Conservation (phyloP, 2,797 vertebrate genomes). For the Sebastes iracundus region DNA sequence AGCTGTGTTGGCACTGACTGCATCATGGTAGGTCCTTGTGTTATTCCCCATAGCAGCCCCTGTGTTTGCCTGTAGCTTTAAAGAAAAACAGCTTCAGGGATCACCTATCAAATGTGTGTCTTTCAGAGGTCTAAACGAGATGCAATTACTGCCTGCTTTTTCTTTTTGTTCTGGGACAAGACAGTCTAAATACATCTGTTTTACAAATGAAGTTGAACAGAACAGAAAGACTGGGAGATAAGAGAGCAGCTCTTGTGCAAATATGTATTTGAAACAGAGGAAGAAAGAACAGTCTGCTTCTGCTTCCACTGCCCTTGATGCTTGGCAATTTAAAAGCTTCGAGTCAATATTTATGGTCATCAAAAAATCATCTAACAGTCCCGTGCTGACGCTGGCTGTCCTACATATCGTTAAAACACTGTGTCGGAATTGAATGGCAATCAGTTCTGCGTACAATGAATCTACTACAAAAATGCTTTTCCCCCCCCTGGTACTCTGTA, state of each 20-base stretch:
- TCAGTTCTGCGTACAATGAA: slow-evolving; percentile 42
- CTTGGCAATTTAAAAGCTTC: slow-evolving; percentile 43
- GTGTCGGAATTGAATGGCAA: slow-evolving; percentile 42
- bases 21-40: slow-evolving; percentile 49
- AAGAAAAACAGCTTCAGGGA: slow-evolving; percentile 57
- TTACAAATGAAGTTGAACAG: slow-evolving; percentile 51
- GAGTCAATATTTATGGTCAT: slow-evolving; percentile 60
- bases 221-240: slow-evolving; percentile 45
- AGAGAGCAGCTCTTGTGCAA: slow-evolving; percentile 43
- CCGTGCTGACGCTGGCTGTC: slow-evolving; percentile 31
- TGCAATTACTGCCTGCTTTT: slow-evolving; percentile 64
- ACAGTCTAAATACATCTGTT: slow-evolving; percentile 45
- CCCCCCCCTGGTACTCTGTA: slow-evolving; percentile 36
- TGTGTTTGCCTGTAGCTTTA: slow-evolving; percentile 42
- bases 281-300: slow-evolving; percentile 9
- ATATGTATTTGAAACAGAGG: slow-evolving; percentile 42
- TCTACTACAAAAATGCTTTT: slow-evolving; percentile 42
- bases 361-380: slow-evolving; percentile 49
- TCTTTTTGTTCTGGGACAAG: slow-evolving; percentile 43
- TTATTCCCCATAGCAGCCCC: slow-evolving; percentile 45
- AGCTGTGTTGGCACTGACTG: slow-evolving; percentile 55
- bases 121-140: slow-evolving; percentile 60
- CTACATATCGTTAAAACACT: slow-evolving; percentile 34
- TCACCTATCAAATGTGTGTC: slow-evolving; percentile 66
- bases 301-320: slow-evolving; percentile 57